These are phyloP conservation scores for Leucophenga montana DNA, from an alignment of 2,888 invertebrate genomes.

Conservation along the genomic window DNA sequence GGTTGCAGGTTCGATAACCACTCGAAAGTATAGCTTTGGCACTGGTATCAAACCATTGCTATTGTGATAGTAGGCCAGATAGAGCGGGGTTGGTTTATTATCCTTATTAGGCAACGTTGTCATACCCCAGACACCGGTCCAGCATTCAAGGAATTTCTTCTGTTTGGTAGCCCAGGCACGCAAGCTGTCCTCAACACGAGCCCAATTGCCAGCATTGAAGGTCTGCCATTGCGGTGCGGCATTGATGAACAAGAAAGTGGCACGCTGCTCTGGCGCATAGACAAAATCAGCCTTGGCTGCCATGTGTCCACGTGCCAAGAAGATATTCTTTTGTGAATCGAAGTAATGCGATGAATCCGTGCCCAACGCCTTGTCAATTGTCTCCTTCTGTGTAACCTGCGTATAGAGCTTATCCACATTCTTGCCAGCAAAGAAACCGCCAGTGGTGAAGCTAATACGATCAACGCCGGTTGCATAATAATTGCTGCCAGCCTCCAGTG, in stretches of 20 bases:
- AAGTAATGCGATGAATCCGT: slow-evolving; percentile 53
- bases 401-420: slow-evolving; percentile 68
- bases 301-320: slow-evolving; percentile 75
- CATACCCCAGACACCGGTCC: slow-evolving; percentile 77
- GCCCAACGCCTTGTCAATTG: slow-evolving; percentile 64
- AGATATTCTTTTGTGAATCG: slow-evolving; percentile 50
- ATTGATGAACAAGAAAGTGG: slow-evolving; percentile 76
- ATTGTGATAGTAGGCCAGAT: slow-evolving; percentile 62
- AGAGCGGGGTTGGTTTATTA: slow-evolving; percentile 64
- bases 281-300: slow-evolving; percentile 75
- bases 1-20: slow-evolving; percentile 73
- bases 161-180: slow-evolving; percentile 67
- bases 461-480: slow-evolving; percentile 70
- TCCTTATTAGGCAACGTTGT: slow-evolving; percentile 74
- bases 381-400: slow-evolving; percentile 60
- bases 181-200: slow-evolving; percentile 74
- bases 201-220: slow-evolving; percentile 79
- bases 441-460: slow-evolving; percentile 63
- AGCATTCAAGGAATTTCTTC: slow-evolving; percentile 72
- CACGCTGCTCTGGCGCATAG: slow-evolving; percentile 74
- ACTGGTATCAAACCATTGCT: slow-evolving; percentile 73
- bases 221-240: slow-evolving; percentile 77
- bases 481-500: slow-evolving; percentile 69
- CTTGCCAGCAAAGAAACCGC: slow-evolving; percentile 63
- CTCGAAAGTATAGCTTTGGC: slow-evolving; percentile 76